Base-by-base conservation (phyloP, 2,888 invertebrate genomes). In the Dilophus febrilis region DNA sequence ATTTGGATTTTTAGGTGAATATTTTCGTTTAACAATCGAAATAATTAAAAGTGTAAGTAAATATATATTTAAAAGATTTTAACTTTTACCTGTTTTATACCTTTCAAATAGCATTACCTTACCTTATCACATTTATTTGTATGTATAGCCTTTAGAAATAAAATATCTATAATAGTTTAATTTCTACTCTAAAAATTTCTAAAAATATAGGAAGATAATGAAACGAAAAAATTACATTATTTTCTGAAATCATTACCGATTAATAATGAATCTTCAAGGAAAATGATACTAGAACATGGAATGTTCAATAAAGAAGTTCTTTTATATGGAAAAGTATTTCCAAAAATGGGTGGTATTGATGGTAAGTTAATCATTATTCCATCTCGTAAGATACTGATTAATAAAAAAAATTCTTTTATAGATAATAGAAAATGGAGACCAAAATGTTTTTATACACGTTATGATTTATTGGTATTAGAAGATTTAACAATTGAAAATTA, bases 381-480 rank as follows among this genome's bases (percentile, higher is more conserved):
- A 16, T 13, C 10, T 4, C 33, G 17, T 4, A 14, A 3, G 4
- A 13, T 16, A 14, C 8, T 33, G 17, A 14, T 13, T 16, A 33
- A 33, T 16, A 13, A 33, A 16, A 16, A 7, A 33, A 14, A 14
- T 13, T 31, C 31, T 31, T 36, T 26, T 36, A 13, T 66, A 47
- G 45, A 40, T 19, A 17, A 30, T n/a, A 31, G 36, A 32, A 35
- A 41, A 37, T 48, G 48, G 45, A 38, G 30, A 13, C 59, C 67
- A 35, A 50, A 54, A 28, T 65, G 62, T 44, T 65, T 57, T 44
- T 58, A 61, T 41, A 53, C 56, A 4, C 56, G 59, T 27, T 56
- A 57, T 37, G 53, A 61, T 44, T 44, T 58, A 3, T 45, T 64
- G 38, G 57, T 67, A 5, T 58, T 67, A 35, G 67, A 68, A 51